A percentile compares a stretch with the other conserved stretches of the same genome.
These are phyloP conservation scores for Liasis olivaceus DNA, from an alignment of 2,797 vertebrate species.

Conservation along the genomic window DNA sequence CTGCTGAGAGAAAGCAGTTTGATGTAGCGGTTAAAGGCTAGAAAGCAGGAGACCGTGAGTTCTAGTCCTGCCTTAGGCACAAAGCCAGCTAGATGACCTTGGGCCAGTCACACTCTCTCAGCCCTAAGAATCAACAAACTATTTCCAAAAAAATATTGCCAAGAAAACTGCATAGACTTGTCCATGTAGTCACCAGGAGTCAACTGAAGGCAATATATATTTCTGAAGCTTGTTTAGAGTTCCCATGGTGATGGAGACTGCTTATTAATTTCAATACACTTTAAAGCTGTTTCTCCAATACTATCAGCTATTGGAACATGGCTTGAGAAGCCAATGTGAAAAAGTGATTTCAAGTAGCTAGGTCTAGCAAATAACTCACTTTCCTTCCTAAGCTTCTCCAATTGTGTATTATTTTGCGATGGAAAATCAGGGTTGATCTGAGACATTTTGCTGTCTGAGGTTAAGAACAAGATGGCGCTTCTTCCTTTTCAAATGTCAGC, in stretches of 20 bases:
- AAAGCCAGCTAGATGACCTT: background rate
- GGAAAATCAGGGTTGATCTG: background rate
- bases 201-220: background rate
- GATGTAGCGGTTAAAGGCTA: background rate
- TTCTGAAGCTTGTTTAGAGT: background rate
- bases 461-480: background rate
- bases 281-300: background rate
- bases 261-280: background rate
- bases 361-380: background rate
- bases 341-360: background rate
- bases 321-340: background rate
- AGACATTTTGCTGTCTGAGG: background rate
- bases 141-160: background rate
- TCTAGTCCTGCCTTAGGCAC: background rate
- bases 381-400: background rate
- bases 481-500: background rate
- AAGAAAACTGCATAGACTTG: background rate
- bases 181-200: background rate
- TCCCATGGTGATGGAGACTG: background rate
- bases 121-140: background rate
- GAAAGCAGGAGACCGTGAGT: background rate
- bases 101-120: background rate
- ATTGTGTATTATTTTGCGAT: background rate
- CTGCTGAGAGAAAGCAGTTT: background rate
- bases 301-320: background rate